phyloP scores from a whole-genome alignment of 1,140 invertebrate species.

The Apis laboriosa region DNA sequence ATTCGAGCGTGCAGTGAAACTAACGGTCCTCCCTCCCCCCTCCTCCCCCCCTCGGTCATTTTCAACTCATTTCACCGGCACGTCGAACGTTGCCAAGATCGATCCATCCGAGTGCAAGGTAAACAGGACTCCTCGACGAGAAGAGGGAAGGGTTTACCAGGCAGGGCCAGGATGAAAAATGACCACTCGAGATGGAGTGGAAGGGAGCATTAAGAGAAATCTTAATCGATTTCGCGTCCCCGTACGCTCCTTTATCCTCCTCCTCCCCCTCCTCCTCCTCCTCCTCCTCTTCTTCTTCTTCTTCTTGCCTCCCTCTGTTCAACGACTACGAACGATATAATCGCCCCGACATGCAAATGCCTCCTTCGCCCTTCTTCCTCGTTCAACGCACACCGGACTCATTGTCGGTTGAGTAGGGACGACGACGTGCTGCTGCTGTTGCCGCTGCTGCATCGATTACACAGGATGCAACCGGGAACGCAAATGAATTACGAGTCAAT shows the following conservation, averaged over 20 bases:
- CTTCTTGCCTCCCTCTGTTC: neutral
- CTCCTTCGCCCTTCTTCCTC: neutral
- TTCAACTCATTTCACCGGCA: conserved; percentile 16
- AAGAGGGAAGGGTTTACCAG: neutral
- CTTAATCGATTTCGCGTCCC: conserved; percentile 41
- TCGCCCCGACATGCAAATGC: conserved; percentile 42
- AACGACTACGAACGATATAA: conserved; percentile 25
- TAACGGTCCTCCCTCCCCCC: conserved; percentile 6
- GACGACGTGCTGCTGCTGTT: neutral
- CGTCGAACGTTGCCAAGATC: neutral
- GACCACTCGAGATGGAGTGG: neutral
- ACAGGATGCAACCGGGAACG: conserved; percentile 33
- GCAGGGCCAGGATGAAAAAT: neutral
- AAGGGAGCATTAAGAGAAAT: conserved; percentile 23
- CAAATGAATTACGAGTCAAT: conserved; percentile 57
- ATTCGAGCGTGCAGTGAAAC: no score
- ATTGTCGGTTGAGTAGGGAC: conserved; percentile 25
- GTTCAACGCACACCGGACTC: neutral
- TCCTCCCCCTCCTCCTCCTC: neutral
- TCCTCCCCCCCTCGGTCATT: neutral
- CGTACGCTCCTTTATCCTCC: neutral
- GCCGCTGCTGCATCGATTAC: conserved; percentile 38
- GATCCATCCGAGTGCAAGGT: conserved; percentile 5
- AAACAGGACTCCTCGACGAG: neutral
- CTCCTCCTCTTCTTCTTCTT: no score